phyloP scores from a whole-genome alignment of 2,113 vertebrate species.

The Toxotes chatareus region DNA sequence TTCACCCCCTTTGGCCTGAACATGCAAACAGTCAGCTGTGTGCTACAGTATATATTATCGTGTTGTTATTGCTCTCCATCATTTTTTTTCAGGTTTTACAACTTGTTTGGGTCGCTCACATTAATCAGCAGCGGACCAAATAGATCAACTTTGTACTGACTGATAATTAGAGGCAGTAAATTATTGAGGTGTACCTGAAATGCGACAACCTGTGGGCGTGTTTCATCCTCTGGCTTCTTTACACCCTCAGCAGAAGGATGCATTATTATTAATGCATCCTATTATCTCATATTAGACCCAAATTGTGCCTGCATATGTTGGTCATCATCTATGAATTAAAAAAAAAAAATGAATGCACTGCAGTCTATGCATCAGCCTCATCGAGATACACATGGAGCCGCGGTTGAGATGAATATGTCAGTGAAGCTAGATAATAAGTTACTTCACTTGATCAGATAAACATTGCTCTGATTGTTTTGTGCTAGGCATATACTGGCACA shows the following conservation, averaged over 20 bases:
- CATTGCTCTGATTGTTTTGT: constrained; percentile 14
- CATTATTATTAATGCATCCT: too few species aligned
- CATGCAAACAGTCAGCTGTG: not conserved
- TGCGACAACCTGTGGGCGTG: too few species aligned
- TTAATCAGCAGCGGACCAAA: not conserved
- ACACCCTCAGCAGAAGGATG: not conserved
- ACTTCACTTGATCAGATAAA: constrained; percentile 25
- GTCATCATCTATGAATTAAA: not conserved
- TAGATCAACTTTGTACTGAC: constrained; percentile 8
- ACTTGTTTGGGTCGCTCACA: not conserved
- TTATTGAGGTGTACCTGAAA: not conserved
- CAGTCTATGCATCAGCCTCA: not conserved
- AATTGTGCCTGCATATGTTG: not conserved
- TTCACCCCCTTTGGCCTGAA: not conserved
- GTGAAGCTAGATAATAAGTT: constrained; percentile 35
- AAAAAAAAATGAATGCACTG: not conserved
- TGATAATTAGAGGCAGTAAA: constrained; percentile 35
- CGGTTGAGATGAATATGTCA: not conserved
- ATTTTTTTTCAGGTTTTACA: constrained; percentile 8
- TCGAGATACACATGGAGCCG: not conserved
- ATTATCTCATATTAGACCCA: not conserved
- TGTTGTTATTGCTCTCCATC: not conserved
- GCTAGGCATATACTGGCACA: not conserved
- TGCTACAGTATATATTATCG: not conserved
- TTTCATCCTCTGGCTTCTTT: not conserved